A percentile compares a stretch with the other conserved stretches of the same genome.
These are phyloP conservation scores for Parus major DNA, from an alignment of 2,113 vertebrate species.

Conservation along the genomic window DNA sequence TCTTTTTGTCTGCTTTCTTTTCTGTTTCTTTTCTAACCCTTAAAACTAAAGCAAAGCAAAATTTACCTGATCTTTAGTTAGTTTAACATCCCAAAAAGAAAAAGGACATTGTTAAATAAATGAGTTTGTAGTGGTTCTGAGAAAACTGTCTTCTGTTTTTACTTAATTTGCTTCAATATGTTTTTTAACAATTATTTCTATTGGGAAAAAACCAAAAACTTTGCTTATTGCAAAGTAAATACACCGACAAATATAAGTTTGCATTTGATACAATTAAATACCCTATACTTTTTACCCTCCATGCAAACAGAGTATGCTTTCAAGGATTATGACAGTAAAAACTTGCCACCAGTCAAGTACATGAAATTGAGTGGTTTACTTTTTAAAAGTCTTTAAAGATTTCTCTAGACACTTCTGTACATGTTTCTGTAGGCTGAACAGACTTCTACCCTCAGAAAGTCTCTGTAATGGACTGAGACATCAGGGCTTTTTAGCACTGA, in stretches of 20 bases:
- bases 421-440: not conserved
- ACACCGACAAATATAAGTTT: not conserved
- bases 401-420: not conserved
- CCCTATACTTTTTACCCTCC: not conserved
- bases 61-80: not conserved
- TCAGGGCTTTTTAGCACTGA: not conserved
- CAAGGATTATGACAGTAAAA: not conserved
- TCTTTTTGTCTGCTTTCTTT: not conserved
- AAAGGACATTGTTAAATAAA: not conserved
- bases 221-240: not conserved
- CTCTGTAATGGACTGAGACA: not conserved
- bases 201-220: rapidly evolving
- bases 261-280: not conserved
- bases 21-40: not conserved
- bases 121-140: not conserved
- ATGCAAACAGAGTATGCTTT: not conserved
- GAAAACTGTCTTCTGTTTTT: not conserved
- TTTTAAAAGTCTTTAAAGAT: not conserved
- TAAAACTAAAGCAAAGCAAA: not conserved
- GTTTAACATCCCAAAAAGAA: not conserved
- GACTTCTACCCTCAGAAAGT: not conserved
- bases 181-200: not conserved
- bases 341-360: not conserved
- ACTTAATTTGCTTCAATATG: not conserved
- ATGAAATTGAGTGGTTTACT: not conserved